phyloP scores from a whole-genome alignment of 1,140 invertebrate genomes.

The Zaprionus lachaisei region DNA sequence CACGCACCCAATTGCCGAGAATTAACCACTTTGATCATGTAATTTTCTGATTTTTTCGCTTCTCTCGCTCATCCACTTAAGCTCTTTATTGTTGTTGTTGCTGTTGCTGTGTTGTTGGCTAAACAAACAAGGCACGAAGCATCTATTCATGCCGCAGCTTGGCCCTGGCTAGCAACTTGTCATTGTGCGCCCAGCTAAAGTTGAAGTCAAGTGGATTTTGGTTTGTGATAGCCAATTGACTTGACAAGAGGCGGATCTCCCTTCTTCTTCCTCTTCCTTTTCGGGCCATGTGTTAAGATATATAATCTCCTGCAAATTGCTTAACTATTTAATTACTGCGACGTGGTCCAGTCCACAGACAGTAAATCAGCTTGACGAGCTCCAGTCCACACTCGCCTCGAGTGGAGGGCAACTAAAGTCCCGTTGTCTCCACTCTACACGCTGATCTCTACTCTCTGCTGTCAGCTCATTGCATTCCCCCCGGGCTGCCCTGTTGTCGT shows the following conservation, averaged over 20 bases:
- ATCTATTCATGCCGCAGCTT: background rate
- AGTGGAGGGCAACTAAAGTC: background rate
- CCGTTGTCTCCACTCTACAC: background rate
- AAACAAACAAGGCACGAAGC: slow-evolving; percentile 18
- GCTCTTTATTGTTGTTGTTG: slow-evolving; percentile 13
- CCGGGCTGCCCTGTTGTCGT: background rate
- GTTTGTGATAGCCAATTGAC: slow-evolving; percentile 35
- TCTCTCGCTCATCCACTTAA: background rate
- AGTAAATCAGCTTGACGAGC: slow-evolving; percentile 66
- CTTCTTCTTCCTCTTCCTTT: background rate
- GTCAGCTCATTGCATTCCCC: slow-evolving; percentile 4
- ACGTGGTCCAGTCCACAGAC: slow-evolving; percentile 37
- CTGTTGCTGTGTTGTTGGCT: background rate
- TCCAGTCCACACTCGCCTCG: slow-evolving; percentile 7
- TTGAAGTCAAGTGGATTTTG: slow-evolving; percentile 42
- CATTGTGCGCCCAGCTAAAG: slow-evolving; percentile 24
- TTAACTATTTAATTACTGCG: slow-evolving; percentile 64
- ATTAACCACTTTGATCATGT: slow-evolving; percentile 62
- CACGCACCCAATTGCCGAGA: slow-evolving; percentile 44
- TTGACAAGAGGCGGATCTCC: background rate
- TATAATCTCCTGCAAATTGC: slow-evolving; percentile 58
- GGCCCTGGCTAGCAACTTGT: slow-evolving; percentile 8
- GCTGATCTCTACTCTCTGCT: background rate
- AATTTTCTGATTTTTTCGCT: slow-evolving; percentile 35
- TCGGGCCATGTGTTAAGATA: background rate